These are phyloP conservation scores for Fratercula arctica DNA, from an alignment of 2,797 vertebrate species.

Conservation along the genomic window DNA sequence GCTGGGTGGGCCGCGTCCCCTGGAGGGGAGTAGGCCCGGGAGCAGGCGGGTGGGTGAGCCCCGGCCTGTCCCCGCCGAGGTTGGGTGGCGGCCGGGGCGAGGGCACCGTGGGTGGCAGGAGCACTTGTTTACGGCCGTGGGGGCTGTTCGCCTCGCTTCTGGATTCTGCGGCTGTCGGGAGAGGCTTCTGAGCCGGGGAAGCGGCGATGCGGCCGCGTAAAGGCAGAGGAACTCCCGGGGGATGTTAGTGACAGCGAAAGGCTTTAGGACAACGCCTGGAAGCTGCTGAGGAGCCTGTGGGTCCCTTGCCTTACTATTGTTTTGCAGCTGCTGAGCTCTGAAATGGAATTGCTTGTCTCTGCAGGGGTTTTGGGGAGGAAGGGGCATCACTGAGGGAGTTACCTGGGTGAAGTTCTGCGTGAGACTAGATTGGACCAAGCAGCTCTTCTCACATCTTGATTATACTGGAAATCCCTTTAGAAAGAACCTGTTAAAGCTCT, in stretches of 20 bases:
- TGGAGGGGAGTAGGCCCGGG: background rate
- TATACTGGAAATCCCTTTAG: background rate
- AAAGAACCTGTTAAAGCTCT: background rate
- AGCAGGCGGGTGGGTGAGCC: background rate
- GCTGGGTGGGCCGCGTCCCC: background rate
- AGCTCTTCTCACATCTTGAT: background rate
- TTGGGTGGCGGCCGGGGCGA: background rate
- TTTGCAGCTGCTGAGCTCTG: background rate
- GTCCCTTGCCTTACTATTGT: rapidly evolving
- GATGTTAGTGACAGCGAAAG: rapidly evolving
- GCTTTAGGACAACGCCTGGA: rapidly evolving
- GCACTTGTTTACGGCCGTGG: rapidly evolving
- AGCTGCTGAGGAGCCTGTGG: rapidly evolving
- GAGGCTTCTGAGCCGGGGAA: background rate
- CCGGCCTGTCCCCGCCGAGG: background rate
- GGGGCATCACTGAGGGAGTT: rapidly evolving
- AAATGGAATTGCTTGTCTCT: rapidly evolving
- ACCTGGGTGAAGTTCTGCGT: background rate
- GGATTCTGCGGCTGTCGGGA: background rate
- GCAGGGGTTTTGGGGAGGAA: background rate
- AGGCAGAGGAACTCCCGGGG: rapidly evolving
- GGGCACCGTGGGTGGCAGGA: background rate
- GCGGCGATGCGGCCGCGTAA: background rate
- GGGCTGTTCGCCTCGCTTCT: background rate
- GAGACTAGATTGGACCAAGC: background rate